Conservation (phyloP, 2,888 invertebrate genomes). For the Amphipyra berbera region DNA sequence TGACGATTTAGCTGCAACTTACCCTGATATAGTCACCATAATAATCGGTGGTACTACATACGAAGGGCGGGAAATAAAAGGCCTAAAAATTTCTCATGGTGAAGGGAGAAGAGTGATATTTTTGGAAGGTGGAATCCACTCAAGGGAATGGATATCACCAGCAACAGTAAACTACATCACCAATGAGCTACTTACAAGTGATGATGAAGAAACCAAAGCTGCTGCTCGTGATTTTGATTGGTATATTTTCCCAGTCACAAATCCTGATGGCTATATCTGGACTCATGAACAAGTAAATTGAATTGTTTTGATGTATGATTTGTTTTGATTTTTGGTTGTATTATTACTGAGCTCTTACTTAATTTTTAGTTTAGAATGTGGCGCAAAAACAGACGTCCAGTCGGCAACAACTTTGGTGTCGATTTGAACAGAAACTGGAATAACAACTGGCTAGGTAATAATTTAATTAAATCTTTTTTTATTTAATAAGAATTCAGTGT, state of each 20-base stretch:
- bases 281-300: conserved; percentile 90
- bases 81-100: conserved; percentile 79
- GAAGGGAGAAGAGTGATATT: conserved; percentile 72
- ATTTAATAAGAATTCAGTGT: not conserved
- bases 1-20: conserved; percentile 78
- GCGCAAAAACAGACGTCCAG: conserved; percentile 90
- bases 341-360: not conserved
- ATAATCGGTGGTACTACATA: conserved; percentile 78
- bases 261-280: conserved; percentile 93
- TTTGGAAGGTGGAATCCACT: conserved; percentile 91
- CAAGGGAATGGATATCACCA: conserved; percentile 94
- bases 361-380: conserved; percentile 92
- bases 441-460: conserved; percentile 89
- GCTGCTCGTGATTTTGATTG: conserved; percentile 92
- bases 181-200: conserved; percentile 91
- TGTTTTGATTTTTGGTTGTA: not conserved
- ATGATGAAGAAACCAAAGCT: conserved; percentile 83
- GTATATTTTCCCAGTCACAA: conserved; percentile 93
- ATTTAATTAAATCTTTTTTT: not conserved
- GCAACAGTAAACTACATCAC: conserved; percentile 92
- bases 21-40: conserved; percentile 83
- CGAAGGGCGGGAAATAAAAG: conserved; percentile 82
- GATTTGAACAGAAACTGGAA: conserved; percentile 91
- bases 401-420: conserved; percentile 88
- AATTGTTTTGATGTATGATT: too few species aligned